Conservation (phyloP, 2,113 vertebrate genomes). For the Zingel zingel region DNA sequence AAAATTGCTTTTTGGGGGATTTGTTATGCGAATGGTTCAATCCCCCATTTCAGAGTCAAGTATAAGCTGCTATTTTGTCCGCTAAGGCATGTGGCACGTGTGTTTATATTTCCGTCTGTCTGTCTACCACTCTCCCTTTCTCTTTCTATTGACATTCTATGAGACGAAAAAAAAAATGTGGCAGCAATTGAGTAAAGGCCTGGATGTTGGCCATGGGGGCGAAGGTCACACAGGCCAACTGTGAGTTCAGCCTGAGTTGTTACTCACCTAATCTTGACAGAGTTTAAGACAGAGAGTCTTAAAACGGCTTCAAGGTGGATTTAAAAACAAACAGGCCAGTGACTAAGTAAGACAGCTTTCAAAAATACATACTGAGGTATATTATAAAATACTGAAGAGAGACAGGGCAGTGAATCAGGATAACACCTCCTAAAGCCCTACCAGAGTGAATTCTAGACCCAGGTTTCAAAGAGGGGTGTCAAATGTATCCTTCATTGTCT, state of each 20-base stretch:
- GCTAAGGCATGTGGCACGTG: neutral
- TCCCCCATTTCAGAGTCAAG: neutral
- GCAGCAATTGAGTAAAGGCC: constrained; percentile 54
- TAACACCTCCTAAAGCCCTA: constrained; percentile 45
- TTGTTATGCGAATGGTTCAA: neutral
- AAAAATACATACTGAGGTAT: constrained; percentile 2
- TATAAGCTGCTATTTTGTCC: neutral
- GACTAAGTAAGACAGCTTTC: constrained; percentile 34
- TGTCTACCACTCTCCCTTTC: neutral
- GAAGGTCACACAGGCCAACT: constrained; percentile 72
- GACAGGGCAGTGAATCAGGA: constrained; percentile 36
- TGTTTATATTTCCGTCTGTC: neutral
- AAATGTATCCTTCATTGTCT: constrained; percentile 50
- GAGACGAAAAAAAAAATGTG: constrained; percentile 42
- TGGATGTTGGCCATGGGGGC: constrained; percentile 54
- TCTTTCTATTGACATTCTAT: neutral
- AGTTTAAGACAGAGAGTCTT: constrained; percentile 53
- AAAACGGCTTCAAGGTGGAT: constrained; percentile 52
- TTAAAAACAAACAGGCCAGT: constrained; percentile 64
- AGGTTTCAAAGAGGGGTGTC: constrained; percentile 41
- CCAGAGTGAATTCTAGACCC: constrained; percentile 43
- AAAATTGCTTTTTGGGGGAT: neutral
- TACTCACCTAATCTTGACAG: constrained; percentile 73
- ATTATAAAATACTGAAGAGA: constrained; percentile 27
- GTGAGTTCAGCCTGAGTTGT: constrained; percentile 65